Conservation (phyloP, 2,113 vertebrate genomes). For the Salvelinus namaycush region DNA sequence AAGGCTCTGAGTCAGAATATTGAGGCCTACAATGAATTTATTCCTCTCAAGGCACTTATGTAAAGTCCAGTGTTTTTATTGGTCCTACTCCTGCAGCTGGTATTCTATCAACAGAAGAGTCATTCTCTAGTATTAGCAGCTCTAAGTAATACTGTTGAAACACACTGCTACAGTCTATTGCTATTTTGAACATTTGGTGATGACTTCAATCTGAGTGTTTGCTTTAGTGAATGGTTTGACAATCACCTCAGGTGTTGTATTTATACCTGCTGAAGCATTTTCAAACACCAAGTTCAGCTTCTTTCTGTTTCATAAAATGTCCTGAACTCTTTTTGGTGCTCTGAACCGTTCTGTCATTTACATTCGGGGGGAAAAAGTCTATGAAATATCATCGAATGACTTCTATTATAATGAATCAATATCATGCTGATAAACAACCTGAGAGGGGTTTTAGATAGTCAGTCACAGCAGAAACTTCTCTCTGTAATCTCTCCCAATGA, state of each 20-base stretch:
- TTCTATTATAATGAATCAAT: constrained; percentile 38
- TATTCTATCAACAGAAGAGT: constrained; percentile 26
- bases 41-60: not conserved
- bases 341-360: constrained; percentile 10
- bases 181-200: not conserved
- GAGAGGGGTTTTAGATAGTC: not conserved
- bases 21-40: not conserved
- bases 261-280: constrained; percentile 27
- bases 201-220: constrained; percentile 18
- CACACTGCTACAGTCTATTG: constrained; percentile 19
- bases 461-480: not conserved
- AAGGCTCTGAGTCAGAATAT: constrained; percentile 19
- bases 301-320: not conserved
- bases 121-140: constrained; percentile 4
- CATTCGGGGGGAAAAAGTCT: constrained; percentile 29
- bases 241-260: constrained; percentile 32
- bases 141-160: not conserved
- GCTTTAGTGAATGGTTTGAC: constrained; percentile 56
- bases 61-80: constrained; percentile 14
- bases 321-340: not conserved
- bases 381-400: constrained; percentile 27
- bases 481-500: not conserved
- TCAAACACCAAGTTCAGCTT: not conserved
- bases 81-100: not conserved
- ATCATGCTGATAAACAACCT: constrained; percentile 21